Evolutionary conservation across 2,888 invertebrate species (phyloP), one percentile per base, ranked within the genome.

Genomic region (Spialia ferax): DNA sequence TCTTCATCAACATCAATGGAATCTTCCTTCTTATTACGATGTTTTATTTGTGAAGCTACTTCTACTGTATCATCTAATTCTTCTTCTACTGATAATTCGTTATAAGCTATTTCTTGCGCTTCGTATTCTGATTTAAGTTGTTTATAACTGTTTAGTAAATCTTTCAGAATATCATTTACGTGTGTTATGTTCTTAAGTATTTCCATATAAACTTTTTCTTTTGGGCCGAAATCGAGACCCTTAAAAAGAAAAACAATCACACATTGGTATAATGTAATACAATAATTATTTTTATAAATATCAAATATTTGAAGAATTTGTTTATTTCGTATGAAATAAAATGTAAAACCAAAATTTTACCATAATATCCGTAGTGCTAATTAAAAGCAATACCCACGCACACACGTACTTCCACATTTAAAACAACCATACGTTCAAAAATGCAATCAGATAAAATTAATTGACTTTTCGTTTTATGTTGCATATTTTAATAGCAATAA

Each of bases 131-230:
- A 82, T 67, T 88, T 79, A 7, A 87, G 70, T 35, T 82, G 76
- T 71, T 88, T 78, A 70, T 89, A 89, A 54, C 86, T 87, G 5
- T 73, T 73, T 56, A 91, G 83, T 42, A 91, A 73, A 5, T 86
- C 81, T 71, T 87, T 80, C 42, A 91, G 70, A 18, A 82, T 80
- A 57, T 76, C 78, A 71, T 88, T 89, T 20, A 87, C 86, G 42
- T 80, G 70, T 1, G 89, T 79, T 73, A 89, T 87, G 66, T 91
- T 90, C 70, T 77, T 82, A n/a, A 88, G 78, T 22, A 88, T 81
- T 50, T 86, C 84, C 1, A 78, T 71, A 32, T 85, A 81, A 32
- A 79, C 68, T 35, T 68, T 48, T 23, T 84, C 80, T 22, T 77
- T 69, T 7, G 68, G 50, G 10, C 3, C 20, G 0, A 29, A 11